A percentile compares a stretch with the other conserved stretches of the same genome.
phyloP scores from a whole-genome alignment of 2,797 vertebrate genomes.

The Australoheros facetus region DNA sequence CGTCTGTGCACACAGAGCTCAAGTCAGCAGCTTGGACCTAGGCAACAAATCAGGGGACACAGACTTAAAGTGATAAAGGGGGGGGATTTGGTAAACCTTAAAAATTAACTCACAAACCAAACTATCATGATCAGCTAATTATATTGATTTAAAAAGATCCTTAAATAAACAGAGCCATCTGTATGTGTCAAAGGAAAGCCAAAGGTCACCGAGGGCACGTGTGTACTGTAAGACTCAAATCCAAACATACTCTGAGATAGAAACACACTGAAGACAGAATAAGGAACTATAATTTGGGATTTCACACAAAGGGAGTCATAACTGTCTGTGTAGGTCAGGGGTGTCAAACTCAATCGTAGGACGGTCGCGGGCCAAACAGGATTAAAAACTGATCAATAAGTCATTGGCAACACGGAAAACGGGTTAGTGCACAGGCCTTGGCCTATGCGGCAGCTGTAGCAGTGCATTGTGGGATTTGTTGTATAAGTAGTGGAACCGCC shows the following conservation, averaged over 20 bases:
- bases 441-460: no score
- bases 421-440: no score
- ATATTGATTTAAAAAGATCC: neutral
- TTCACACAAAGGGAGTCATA: neutral
- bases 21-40: constrained; percentile 13
- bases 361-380: no score
- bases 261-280: neutral
- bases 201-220: no score
- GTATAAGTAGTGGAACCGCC: no score
- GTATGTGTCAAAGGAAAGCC: no score
- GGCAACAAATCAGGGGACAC: neutral
- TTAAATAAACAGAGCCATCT: no score
- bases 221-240: neutral
- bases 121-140: neutral
- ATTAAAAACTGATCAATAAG: no score
- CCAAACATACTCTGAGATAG: neutral
- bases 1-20: neutral
- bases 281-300: neutral
- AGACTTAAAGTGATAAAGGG: neutral
- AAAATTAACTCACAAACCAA: neutral
- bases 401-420: no score
- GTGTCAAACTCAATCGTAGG: no score
- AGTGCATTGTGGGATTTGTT: no score
- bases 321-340: no score
- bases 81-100: neutral